These are phyloP conservation scores for Chaetogeoica ovagalla DNA, from an alignment of 2,888 invertebrate species.

Conservation along the genomic window DNA sequence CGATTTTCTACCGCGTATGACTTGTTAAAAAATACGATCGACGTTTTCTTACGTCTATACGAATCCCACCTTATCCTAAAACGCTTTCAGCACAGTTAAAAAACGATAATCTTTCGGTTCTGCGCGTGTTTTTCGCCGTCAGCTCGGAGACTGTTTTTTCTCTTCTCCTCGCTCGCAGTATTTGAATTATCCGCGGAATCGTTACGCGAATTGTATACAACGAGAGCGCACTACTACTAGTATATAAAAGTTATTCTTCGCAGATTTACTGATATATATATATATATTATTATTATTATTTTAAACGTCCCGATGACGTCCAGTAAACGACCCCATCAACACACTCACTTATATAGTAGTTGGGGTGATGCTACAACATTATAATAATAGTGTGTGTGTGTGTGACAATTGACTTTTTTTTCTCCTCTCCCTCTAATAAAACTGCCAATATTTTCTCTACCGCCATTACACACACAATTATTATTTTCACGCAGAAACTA, in stretches of 20 bases:
- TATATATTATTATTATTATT: not conserved
- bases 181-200: not conserved
- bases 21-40: no score
- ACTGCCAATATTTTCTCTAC: conserved; percentile 16
- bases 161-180: not conserved
- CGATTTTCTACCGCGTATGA: no score
- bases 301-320: conserved; percentile 9
- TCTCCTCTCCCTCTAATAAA: not conserved
- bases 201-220: no score
- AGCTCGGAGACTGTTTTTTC: not conserved
- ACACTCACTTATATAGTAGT: no score
- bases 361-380: not conserved
- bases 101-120: no score
- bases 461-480: not conserved
- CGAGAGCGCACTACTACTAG: no score
- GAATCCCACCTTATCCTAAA: no score
- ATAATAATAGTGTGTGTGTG: not conserved
- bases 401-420: conserved; percentile 37
- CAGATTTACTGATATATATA: conserved; percentile 26
- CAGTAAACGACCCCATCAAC: not conserved
- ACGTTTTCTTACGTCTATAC: no score
- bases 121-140: not conserved
- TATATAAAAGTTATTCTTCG: not conserved
- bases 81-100: no score
- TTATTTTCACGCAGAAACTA: not conserved